Conservation (phyloP, 2,797 vertebrate genomes). For the Xiphorhynchus erythropygius region DNA sequence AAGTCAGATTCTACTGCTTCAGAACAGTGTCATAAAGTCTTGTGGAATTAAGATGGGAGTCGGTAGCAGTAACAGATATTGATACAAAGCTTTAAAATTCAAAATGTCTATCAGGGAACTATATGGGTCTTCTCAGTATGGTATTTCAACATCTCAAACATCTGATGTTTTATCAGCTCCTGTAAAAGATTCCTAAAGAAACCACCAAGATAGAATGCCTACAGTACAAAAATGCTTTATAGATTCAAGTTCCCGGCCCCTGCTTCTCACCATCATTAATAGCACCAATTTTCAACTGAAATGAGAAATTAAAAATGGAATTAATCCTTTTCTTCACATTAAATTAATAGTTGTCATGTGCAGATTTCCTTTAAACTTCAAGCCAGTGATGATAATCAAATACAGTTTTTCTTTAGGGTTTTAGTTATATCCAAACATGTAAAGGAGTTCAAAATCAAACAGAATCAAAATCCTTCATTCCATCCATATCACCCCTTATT, state of each 20-base stretch:
- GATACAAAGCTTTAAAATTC: not conserved
- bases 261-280: not conserved
- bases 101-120: not conserved
- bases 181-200: not conserved
- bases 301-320: not conserved
- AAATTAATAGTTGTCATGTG: not conserved
- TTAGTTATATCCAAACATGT: not conserved
- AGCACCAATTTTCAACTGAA: not conserved
- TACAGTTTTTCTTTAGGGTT: not conserved
- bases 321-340: not conserved
- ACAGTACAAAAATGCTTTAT: not conserved
- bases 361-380: not conserved
- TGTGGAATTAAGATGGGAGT: not conserved
- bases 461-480: slow-evolving; percentile 26
- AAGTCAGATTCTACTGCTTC: not conserved
- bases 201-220: not conserved
- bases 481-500: not conserved
- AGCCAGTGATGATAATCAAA: not conserved
- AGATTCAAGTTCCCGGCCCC: not conserved
- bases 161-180: not conserved
- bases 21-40: not conserved
- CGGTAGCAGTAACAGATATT: not conserved
- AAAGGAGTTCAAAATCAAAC: not conserved
- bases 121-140: not conserved
- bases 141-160: not conserved